These are phyloP conservation scores for Pachycephala philippinensis DNA, from an alignment of 2,113 vertebrate genomes.

Conservation along the genomic window DNA sequence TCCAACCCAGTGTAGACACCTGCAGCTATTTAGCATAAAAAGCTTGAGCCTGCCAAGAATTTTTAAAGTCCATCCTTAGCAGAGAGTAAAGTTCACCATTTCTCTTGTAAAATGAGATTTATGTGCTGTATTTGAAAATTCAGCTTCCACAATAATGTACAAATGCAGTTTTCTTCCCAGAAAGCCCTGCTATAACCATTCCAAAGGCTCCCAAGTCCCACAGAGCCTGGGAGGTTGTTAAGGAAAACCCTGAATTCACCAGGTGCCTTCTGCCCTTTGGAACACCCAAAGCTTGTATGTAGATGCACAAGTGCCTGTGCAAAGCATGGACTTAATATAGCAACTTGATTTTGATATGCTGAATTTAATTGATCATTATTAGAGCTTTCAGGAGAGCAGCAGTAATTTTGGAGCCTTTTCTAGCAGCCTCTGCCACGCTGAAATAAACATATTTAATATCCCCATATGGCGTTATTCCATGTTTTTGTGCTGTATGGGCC, in stretches of 20 bases:
- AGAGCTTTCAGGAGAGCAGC: not conserved
- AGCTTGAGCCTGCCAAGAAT: not conserved
- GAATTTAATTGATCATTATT: not conserved
- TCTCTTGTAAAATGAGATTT: not conserved
- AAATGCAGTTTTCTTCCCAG: not conserved
- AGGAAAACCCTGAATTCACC: not conserved
- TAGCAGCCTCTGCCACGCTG: not conserved
- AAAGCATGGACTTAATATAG: not conserved
- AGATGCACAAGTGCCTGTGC: not conserved
- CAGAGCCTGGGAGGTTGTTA: not conserved
- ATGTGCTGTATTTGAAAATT: not conserved
- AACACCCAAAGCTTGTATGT: not conserved
- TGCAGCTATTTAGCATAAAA: not conserved
- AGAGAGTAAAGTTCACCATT: not conserved
- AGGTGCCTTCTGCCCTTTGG: not conserved
- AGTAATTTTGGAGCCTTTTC: not conserved
- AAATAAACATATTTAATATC: not conserved
- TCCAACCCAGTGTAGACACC: not conserved
- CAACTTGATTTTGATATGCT: not conserved
- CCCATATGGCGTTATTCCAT: not conserved
- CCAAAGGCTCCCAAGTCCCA: not conserved
- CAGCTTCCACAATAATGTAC: too few relatives aligned
- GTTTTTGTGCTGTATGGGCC: not conserved
- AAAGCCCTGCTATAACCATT: not conserved
- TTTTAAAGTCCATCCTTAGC: not conserved